These are phyloP conservation scores for Rotaria sp. DNA, from an alignment of 2,888 invertebrate species.

Conservation along the genomic window DNA sequence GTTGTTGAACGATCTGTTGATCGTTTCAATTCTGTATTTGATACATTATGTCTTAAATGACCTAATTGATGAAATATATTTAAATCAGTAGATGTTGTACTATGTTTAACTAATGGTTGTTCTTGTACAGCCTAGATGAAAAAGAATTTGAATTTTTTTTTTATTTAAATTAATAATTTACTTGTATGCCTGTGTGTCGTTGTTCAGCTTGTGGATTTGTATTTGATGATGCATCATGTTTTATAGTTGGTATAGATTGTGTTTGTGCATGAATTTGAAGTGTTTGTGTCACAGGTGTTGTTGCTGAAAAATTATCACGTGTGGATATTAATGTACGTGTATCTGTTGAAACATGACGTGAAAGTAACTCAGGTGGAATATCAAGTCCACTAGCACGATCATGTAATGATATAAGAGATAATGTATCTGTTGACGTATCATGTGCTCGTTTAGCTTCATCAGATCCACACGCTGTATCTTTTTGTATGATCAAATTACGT, in stretches of 20 bases:
- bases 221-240: background rate
- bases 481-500: background rate
- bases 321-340: slow-evolving; percentile 26
- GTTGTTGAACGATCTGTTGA: background rate
- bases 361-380: slow-evolving; percentile 9
- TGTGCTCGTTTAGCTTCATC: background rate
- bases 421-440: slow-evolving; percentile 5
- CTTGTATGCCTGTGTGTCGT: slow-evolving; percentile 18
- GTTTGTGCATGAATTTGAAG: background rate
- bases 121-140: background rate
- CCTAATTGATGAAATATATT: slow-evolving; percentile 25
- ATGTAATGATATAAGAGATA: background rate
- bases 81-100: background rate
- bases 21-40: background rate
- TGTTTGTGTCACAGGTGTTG: background rate
- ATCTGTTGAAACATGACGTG: background rate
- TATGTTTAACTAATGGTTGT: background rate
- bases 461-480: background rate
- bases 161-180: background rate
- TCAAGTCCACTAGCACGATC: background rate
- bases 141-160: background rate
- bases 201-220: background rate
- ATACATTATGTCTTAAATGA: background rate
- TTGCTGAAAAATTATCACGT: slow-evolving; percentile 30
- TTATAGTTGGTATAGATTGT: background rate